Percentiles rank a stretch among this genome's conserved stretches.
These are phyloP conservation scores for Sebastes glaucus DNA, from an alignment of 2,797 vertebrate species.

Conservation along the genomic window DNA sequence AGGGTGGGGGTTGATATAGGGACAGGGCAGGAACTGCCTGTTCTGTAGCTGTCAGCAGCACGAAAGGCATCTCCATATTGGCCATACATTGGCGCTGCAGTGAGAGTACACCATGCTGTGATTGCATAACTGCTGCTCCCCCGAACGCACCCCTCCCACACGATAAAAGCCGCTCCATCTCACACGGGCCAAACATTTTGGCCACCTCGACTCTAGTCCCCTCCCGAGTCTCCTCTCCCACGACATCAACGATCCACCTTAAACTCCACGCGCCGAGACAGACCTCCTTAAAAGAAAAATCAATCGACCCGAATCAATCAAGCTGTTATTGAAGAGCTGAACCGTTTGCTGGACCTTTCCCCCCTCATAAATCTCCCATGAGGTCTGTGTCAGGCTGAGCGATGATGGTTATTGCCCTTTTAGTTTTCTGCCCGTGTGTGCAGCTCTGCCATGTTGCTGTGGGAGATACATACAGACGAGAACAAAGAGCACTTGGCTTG, in stretches of 20 bases:
- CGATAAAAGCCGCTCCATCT: constrained; percentile 43
- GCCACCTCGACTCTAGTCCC: constrained; percentile 7
- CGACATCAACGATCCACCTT: constrained; percentile 25
- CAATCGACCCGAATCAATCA: constrained; percentile 46
- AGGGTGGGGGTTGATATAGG: not conserved
- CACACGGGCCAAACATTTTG: constrained; percentile 37
- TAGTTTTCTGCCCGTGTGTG: constrained; percentile 32
- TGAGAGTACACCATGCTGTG: constrained; percentile 71
- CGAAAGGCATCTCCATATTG: constrained; percentile 62
- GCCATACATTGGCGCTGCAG: constrained; percentile 73
- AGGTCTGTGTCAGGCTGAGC: constrained; percentile 34
- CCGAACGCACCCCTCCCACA: constrained; percentile 72
- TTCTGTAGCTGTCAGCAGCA: constrained; percentile 75
- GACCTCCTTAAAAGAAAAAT: constrained; percentile 23
- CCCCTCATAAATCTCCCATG: constrained; percentile 47
- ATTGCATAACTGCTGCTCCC: constrained; percentile 82
- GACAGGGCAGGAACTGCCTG: constrained; percentile 57
- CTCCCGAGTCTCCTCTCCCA: not conserved
- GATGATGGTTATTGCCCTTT: constrained; percentile 25
- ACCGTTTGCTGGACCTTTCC: constrained; percentile 22
- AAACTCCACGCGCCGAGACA: constrained; percentile 19
- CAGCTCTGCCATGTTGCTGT: constrained; percentile 60
- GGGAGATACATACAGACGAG: constrained; percentile 37
- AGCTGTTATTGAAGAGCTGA: constrained; percentile 37
- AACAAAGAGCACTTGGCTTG: constrained; percentile 76